Percentiles rank a stretch among this genome's conserved stretches.
Evolutionary conservation across 2,113 vertebrate species (phyloP).

Genomic region (Sminthopsis crassicaudata): DNA sequence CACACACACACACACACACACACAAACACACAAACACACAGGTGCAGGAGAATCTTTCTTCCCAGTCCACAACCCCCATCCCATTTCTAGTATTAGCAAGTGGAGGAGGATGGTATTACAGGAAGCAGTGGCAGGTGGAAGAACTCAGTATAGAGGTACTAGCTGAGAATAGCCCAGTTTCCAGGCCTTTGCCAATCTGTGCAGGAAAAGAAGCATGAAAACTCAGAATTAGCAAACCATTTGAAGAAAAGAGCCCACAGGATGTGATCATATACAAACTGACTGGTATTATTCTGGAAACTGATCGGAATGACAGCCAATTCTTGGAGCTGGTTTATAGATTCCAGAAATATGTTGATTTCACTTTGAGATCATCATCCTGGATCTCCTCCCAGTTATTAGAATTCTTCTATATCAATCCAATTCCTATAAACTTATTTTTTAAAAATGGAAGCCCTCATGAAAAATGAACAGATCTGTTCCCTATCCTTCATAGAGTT

Average conservation of each 20-base stretch:
- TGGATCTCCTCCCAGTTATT: slow-evolving; percentile 97
- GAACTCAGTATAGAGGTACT: no score
- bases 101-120: no score
- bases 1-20: no score
- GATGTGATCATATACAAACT: slow-evolving; percentile 99
- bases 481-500: slow-evolving; percentile 99
- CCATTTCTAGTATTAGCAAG: no score
- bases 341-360: slow-evolving; percentile 98
- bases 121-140: neutral
- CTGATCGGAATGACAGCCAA: slow-evolving; percentile 97
- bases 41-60: no score
- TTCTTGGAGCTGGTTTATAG: slow-evolving; percentile 93
- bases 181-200: no score
- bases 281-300: slow-evolving; percentile 97
- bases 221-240: slow-evolving; percentile 87
- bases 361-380: slow-evolving; percentile 96
- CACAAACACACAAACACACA: no score
- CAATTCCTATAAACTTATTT: slow-evolving; percentile 98
- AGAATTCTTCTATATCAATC: slow-evolving; percentile 96
- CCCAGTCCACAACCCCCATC: no score
- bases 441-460: slow-evolving; percentile 93
- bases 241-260: slow-evolving; percentile 97
- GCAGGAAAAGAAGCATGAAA: no score
- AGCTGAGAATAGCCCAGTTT: no score
- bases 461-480: slow-evolving; percentile 97